Evolutionary conservation across 1,140 invertebrate genomes (phyloP).

Genomic region (Nilaparvata lugens): DNA sequence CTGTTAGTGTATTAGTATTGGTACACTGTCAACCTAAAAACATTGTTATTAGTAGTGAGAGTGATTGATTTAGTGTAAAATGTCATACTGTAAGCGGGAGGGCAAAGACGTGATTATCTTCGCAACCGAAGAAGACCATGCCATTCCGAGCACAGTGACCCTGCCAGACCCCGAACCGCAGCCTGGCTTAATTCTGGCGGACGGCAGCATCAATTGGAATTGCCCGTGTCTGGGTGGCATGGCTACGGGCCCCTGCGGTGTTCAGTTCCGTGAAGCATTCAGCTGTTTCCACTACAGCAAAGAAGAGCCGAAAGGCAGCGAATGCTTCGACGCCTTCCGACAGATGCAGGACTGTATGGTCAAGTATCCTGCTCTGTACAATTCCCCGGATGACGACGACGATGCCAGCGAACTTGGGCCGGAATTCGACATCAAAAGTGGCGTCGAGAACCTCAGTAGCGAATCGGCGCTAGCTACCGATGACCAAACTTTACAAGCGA

Average conservation of each 20-base stretch:
- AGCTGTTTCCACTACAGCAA: slow-evolving; percentile 86
- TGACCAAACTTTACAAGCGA: too few relatives aligned
- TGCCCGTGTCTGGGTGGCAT: slow-evolving; percentile 94
- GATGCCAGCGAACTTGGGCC: slow-evolving; percentile 26
- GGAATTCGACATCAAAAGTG: background rate
- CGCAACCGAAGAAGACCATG: slow-evolving; percentile 68
- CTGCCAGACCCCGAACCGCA: slow-evolving; percentile 62
- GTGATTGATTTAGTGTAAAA: slow-evolving; percentile 21
- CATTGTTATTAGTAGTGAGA: too few relatives aligned
- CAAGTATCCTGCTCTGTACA: slow-evolving; percentile 80
- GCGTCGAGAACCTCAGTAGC: too few relatives aligned
- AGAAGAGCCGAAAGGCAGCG: slow-evolving; percentile 48
- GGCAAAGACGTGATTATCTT: slow-evolving; percentile 82
- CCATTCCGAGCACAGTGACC: slow-evolving; percentile 56
- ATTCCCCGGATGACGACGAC: slow-evolving; percentile 41
- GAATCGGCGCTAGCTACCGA: too few relatives aligned
- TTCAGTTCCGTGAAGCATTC: slow-evolving; percentile 87
- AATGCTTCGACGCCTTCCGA: slow-evolving; percentile 85
- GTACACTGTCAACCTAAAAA: background rate
- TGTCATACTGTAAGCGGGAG: slow-evolving; percentile 39
- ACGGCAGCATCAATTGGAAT: slow-evolving; percentile 93
- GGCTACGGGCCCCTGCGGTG: slow-evolving; percentile 89
- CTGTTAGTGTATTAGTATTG: slow-evolving; percentile 10
- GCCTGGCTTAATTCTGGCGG: slow-evolving; percentile 70
- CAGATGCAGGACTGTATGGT: slow-evolving; percentile 90